A percentile compares a stretch with the other conserved stretches of the same genome.
Conservation (phyloP, 2,888 invertebrate genomes). For the Drosophila kambysellisi region DNA sequence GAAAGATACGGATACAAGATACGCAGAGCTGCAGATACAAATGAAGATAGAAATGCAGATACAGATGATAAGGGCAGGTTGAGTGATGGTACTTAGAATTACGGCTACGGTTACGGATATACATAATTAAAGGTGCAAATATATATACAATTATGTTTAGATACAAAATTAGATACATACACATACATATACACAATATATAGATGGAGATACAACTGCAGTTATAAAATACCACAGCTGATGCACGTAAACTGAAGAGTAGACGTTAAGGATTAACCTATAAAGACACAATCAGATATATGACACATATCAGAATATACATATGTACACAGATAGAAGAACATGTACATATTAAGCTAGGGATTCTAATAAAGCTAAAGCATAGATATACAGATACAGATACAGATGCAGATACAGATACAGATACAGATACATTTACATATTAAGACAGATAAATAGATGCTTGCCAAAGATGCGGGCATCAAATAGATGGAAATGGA, state of each 20-base stretch:
- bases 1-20: slow-evolving; percentile 10
- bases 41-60: slow-evolving; percentile 7
- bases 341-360: not conserved
- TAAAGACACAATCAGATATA: not conserved
- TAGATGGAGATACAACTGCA: not conserved
- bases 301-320: not conserved
- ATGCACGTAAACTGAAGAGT: not conserved
- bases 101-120: not conserved
- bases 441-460: slow-evolving; percentile 2
- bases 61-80: not conserved
- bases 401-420: too few relatives aligned
- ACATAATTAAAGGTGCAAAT: not conserved
- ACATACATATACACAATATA: too few relatives aligned
- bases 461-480: slow-evolving; percentile 1
- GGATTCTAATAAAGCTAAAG: not conserved
- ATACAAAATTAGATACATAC: not conserved
- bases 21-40: slow-evolving; percentile 1
- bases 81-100: not conserved
- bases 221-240: not conserved
- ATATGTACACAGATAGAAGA: not conserved
- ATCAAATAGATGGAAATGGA: slow-evolving; percentile 3
- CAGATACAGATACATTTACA: not conserved
- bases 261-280: not conserved
- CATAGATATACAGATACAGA: slow-evolving; percentile 2
- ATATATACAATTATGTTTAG: not conserved